Evolutionary conservation across 2,797 vertebrate species (phyloP), one percentile per base, ranked within the genome.

Genomic region (Chaunax sp.): DNA sequence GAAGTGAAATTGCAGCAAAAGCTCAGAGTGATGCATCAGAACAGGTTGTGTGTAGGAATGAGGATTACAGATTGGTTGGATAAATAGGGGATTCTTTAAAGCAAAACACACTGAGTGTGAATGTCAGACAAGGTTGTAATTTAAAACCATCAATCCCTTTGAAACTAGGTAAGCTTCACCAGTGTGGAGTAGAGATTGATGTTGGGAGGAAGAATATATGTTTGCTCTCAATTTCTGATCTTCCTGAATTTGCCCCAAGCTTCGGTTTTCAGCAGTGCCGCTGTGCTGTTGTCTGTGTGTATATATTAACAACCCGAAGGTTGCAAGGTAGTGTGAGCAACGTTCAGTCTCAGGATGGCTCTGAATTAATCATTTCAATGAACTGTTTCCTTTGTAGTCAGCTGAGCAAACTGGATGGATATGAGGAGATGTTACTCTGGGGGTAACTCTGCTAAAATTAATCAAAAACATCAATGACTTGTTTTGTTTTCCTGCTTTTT

Each of bases 91-190:
- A 87, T 85, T 72, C 80, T 84, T 89, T 78, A 70, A 85, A 88
- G 85, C 47, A 78, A 81, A 87, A 86, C 71, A 75, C 55, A 65
- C 47, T 3, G 53, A 64, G 67, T 38, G 68, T 81, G 82, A 87
- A 87, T 88, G 88, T 90, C 82, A 90, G 79, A 87, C 83, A 87
- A 77, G 83, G 86, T 83, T 80, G 81, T 86, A 84, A 86, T 82
- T 68, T 83, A 81, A 82, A 89, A 81, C 76, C 78, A 87, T 86
- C 87, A 84, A 83, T 87, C 81, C 66, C 63, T 87, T 84, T 81
- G 81, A 86, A 77, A 77, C 77, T 78, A 62, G 72, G 76, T 81
- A 82, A 84, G 80, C 64, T 66, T 77, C 78, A 68, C 67, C 80
- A 78, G 69, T 81, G 80, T 81, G 83, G 82, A 83, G 78, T 63